These are phyloP conservation scores for Pandemis heparana DNA, from an alignment of 2,888 invertebrate genomes.

Conservation along the genomic window DNA sequence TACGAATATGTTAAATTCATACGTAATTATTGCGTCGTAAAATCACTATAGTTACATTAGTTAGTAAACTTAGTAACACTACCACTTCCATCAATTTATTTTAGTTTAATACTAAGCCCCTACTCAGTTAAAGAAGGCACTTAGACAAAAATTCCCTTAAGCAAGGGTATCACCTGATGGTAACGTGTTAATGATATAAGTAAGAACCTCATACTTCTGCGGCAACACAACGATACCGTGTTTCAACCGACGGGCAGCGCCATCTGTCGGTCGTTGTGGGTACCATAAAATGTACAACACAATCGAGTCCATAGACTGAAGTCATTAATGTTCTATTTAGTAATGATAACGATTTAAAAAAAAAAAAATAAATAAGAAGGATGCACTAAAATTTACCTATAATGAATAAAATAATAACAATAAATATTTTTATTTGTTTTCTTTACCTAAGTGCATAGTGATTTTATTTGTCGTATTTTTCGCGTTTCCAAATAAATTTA, in stretches of 20 bases:
- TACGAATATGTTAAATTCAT: too few relatives aligned
- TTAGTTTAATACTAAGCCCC: background rate
- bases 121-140: background rate
- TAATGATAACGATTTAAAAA: too few relatives aligned
- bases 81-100: background rate
- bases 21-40: too few relatives aligned
- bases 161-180: background rate
- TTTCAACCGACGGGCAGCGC: background rate
- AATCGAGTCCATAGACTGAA: background rate
- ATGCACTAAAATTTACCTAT: too few relatives aligned
- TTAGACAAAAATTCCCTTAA: constrained; percentile 1
- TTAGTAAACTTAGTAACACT: background rate
- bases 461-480: too few relatives aligned
- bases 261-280: background rate
- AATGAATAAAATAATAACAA: too few relatives aligned
- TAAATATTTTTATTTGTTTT: too few relatives aligned
- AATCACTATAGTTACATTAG: too few relatives aligned
- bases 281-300: background rate
- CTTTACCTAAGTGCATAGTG: too few relatives aligned
- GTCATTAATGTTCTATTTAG: too few relatives aligned
- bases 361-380: background rate
- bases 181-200: background rate
- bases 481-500: too few relatives aligned
- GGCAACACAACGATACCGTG: background rate
- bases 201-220: background rate